phyloP scores from a whole-genome alignment of 2,888 invertebrate genomes.

The Trissolcus japonicus region DNA sequence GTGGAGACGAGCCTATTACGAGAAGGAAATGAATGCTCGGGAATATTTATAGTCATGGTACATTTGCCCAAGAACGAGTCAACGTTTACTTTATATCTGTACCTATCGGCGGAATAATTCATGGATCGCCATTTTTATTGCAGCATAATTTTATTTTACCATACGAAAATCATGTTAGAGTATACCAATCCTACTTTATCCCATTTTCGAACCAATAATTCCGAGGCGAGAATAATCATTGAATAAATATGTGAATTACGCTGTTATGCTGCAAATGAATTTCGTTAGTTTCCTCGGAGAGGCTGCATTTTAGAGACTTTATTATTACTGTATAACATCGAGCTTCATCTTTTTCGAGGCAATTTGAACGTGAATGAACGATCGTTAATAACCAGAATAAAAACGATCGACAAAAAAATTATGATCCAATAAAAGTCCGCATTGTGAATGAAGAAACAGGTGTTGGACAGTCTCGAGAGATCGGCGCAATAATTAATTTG shows the following conservation, averaged over 20 bases:
- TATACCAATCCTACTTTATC: background rate
- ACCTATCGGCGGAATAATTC: constrained; percentile 47
- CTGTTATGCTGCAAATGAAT: too few species aligned
- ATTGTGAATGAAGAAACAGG: constrained; percentile 27
- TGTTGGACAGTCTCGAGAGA: constrained; percentile 31
- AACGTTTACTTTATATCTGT: constrained; percentile 43
- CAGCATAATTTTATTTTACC: constrained; percentile 46
- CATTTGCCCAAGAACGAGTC: constrained; percentile 48
- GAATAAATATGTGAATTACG: too few species aligned
- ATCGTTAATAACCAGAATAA: constrained; percentile 12
- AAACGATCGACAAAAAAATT: constrained; percentile 11
- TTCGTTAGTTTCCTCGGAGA: too few species aligned
- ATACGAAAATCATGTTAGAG: constrained; percentile 9
- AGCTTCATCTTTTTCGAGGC: too few species aligned
- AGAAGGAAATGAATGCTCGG: constrained; percentile 63
- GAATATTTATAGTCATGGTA: constrained; percentile 62
- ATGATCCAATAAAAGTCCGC: constrained; percentile 23
- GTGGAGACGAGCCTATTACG: constrained; percentile 61
- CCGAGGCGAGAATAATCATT: too few species aligned
- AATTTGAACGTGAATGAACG: background rate
- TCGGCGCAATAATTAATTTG: constrained; percentile 32
- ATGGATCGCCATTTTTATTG: constrained; percentile 52
- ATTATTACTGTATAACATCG: too few species aligned
- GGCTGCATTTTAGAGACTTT: too few species aligned
- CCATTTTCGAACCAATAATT: background rate